Percentiles rank a stretch among this genome's conserved stretches.
Evolutionary conservation across 2,888 invertebrate species (phyloP).

Genomic region (Acanthoscelides obtectus): DNA sequence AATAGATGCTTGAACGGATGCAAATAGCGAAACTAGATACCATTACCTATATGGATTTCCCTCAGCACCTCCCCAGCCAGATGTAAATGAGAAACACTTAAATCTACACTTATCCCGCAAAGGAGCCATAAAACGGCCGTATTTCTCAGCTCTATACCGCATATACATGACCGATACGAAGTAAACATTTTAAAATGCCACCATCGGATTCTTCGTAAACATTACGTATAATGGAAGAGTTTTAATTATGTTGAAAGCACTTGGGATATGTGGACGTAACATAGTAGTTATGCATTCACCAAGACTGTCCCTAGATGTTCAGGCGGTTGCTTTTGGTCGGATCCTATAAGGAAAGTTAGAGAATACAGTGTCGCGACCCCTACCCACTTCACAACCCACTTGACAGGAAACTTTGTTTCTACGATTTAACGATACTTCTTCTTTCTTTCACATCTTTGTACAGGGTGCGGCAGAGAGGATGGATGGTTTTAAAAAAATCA

Average conservation of each 20-base stretch:
- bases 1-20: too few relatives aligned
- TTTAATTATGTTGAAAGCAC: background rate
- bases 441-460: too few relatives aligned
- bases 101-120: constrained; percentile 8
- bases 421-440: too few relatives aligned
- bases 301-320: too few relatives aligned
- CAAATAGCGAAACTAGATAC: background rate
- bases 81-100: constrained; percentile 9
- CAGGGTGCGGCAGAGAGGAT: too few relatives aligned
- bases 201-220: background rate
- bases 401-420: too few relatives aligned
- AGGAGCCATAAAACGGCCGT: constrained; percentile 1
- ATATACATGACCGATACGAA: background rate
- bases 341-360: too few relatives aligned
- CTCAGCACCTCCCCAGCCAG: background rate
- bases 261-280: background rate
- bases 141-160: background rate
- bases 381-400: too few relatives aligned
- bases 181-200: background rate
- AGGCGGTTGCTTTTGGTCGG: too few relatives aligned
- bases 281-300: background rate
- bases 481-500: too few relatives aligned
- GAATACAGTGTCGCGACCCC: too few relatives aligned
- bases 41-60: background rate
- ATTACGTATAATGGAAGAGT: background rate